These are phyloP conservation scores for Spea multiplicata DNA, from an alignment of 2,113 vertebrate genomes.

Conservation along the genomic window DNA sequence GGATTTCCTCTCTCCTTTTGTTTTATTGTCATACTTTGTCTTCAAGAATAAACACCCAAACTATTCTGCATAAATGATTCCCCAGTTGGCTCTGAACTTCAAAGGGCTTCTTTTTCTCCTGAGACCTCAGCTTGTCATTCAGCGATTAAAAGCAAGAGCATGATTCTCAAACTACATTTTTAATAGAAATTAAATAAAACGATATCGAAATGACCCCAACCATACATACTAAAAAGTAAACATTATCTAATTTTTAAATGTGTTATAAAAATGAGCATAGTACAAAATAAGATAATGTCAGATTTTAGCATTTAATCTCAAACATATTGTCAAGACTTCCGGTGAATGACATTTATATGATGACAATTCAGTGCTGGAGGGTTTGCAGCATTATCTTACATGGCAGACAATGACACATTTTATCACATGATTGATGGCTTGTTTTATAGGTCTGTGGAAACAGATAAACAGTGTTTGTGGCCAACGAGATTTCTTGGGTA, in stretches of 20 bases:
- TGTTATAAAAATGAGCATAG: not conserved
- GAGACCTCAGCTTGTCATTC: no score
- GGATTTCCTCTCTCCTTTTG: no score
- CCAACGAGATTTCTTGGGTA: not conserved
- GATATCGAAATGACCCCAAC: no score
- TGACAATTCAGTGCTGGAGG: constrained; percentile 18
- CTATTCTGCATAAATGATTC: no score
- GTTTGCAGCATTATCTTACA: not conserved
- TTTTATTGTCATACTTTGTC: no score
- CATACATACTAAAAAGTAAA: no score
- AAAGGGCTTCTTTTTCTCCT: no score
- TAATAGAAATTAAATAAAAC: no score
- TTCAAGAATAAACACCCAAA: no score
- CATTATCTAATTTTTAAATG: not conserved
- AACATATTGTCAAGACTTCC: not conserved
- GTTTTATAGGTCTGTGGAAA: not conserved
- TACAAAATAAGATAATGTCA: not conserved
- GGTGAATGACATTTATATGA: not conserved
- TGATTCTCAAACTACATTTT: no score
- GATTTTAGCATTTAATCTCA: not conserved
- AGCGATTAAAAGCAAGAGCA: no score
- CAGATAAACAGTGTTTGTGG: not conserved
- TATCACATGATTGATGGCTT: constrained; percentile 2
- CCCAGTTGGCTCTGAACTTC: no score
- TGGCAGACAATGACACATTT: not conserved